Base-by-base conservation (phyloP, 2,113 vertebrate genomes). In the Catharus minimus region DNA sequence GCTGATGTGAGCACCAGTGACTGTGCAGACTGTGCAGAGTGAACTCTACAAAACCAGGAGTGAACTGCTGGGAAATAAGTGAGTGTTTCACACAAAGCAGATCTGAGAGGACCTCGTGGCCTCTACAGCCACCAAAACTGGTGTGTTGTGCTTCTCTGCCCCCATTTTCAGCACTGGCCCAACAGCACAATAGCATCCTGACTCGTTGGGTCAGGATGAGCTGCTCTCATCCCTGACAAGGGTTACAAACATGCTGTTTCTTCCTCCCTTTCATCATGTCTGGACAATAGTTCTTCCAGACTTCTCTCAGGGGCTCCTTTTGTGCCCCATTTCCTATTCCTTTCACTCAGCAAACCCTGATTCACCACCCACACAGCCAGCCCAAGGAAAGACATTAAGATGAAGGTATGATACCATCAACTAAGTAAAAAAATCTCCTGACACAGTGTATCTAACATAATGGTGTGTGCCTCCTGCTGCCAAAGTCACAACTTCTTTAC, bases 1-100 rank as follows among this genome's bases (percentile, higher is more conserved):
- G 64, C 50, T 71, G 44, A 67, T 11, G 49, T 39, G 28, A 32
- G 56, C 50, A 30, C 23, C 4, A 5, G 55, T 86, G 72, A 86
- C 87, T 36, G 5, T 47, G 78, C 55, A 61, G n/a, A 50, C 30
- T 71, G 26, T 39, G 18, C 58, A 49, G 57, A 52, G 21, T 7
- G 47, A 80, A 38, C 44, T 75, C 62, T 19, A 53, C 17, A 32
- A 49, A 88, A 27, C 10, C 72, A 90, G 39, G 66, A 76, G 5
- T 27, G 77, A 83, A 56, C 65, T 80, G 32, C 68, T 71, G 53
- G 52, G 69, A 91, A 80, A 66, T n/a, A 74, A 78, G 27, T 0
- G 19, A 64, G 36, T 0, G 0, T 47, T 65, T 41, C 3, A 8
- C 1, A 3, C 18, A 56, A 44, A 68, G 52, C 41, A 55, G 36